Conservation (phyloP, 2,113 vertebrate genomes). For the Esox niger region DNA sequence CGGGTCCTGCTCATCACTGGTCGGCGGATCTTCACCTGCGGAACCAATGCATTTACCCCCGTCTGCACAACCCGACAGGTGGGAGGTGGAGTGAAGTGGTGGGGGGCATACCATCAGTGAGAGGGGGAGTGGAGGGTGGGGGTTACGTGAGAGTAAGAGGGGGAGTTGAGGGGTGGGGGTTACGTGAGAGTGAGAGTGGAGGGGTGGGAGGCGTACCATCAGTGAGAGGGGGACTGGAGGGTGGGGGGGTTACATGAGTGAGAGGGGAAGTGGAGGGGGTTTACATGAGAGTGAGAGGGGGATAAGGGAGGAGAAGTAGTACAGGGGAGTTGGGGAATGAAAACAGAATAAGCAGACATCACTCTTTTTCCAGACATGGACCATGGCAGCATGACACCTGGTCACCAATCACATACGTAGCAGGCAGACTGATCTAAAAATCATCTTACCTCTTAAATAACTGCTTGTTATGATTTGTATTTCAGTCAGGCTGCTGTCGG, state of each 20-base stretch:
- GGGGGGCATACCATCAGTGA: no score
- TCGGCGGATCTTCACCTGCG: slow-evolving; percentile 84
- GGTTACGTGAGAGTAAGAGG: background rate
- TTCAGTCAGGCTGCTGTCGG: no score
- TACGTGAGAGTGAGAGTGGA: background rate
- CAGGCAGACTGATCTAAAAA: no score
- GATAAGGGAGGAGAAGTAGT: background rate
- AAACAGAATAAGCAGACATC: no score
- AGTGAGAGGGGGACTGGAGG: background rate
- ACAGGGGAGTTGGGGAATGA: no score
- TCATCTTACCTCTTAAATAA: no score
- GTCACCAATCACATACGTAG: no score
- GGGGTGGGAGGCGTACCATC: background rate
- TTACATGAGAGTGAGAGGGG: background rate
- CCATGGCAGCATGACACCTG: no score
- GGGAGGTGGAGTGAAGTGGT: no score
- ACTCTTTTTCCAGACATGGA: no score
- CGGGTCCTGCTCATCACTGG: slow-evolving; percentile 86
- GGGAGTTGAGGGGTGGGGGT: no score
- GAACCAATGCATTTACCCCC: slow-evolving; percentile 90
- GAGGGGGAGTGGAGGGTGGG: background rate
- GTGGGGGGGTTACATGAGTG: background rate
- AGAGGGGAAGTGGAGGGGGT: background rate
- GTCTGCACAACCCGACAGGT: slow-evolving; percentile 88
- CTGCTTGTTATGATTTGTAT: no score